phyloP scores from a whole-genome alignment of 2,888 invertebrate species.

The Pachliopta kotzebuea region DNA sequence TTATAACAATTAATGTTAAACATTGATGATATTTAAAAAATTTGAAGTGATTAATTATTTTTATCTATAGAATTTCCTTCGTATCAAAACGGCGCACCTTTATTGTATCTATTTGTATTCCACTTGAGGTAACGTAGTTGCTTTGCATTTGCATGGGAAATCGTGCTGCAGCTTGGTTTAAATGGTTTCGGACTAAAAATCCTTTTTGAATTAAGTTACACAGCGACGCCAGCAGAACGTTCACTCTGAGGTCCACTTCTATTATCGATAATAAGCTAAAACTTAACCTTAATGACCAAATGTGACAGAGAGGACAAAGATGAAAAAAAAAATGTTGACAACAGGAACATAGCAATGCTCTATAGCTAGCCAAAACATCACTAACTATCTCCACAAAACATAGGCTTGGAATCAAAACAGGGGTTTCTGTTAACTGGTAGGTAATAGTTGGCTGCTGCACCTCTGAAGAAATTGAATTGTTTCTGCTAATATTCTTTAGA shows the following conservation, averaged over 20 bases:
- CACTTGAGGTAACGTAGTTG: neutral
- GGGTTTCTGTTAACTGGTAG: too few relatives aligned
- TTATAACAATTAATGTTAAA: too few relatives aligned
- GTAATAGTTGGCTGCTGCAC: too few relatives aligned
- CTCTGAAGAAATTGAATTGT: neutral
- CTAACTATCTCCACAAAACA: too few relatives aligned
- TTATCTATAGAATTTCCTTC: neutral
- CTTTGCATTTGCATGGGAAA: neutral
- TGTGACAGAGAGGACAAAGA: too few relatives aligned
- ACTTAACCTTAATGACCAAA: too few relatives aligned
- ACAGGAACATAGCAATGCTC: too few relatives aligned
- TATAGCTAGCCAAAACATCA: too few relatives aligned
- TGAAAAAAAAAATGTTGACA: too few relatives aligned
- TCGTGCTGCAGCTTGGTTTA: neutral
- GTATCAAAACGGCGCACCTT: neutral
- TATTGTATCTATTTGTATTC: neutral
- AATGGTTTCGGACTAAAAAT: neutral
- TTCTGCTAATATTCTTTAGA: conserved; percentile 3
- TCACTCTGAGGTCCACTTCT: neutral
- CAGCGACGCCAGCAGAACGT: neutral
- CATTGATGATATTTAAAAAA: neutral
- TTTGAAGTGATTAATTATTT: neutral
- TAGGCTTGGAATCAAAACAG: too few relatives aligned
- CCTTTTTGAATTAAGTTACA: neutral
- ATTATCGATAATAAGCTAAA: neutral